Evolutionary conservation across 2,797 vertebrate genomes (phyloP), one percentile per base, ranked within the genome.

Genomic region (Smutsia gigantea): DNA sequence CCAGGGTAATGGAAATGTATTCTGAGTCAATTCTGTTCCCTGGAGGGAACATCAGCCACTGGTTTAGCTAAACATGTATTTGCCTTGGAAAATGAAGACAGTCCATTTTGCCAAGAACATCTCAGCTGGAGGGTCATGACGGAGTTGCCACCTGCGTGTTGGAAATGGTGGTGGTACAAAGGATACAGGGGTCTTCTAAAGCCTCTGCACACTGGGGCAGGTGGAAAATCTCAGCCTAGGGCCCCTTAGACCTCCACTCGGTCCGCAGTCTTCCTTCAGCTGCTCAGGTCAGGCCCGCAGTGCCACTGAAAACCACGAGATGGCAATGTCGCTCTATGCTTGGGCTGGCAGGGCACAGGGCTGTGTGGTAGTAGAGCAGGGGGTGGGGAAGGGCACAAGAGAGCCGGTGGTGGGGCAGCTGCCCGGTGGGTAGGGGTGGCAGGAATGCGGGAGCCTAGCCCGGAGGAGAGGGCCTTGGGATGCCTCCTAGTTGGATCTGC

Each of bases 291-390:
- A 0, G 57, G 27, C 59, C 5, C 19, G 84, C 93, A 96, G 90
- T 90, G 4, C 84, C 84, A 14, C 6, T 0, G 0, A 0, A 0
- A 2, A 55, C 84, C 97, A 85, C 90, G 42, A 92, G 97, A 95
- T 97, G 97, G 95, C 95, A 97, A 25, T 94, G 84, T 93, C 94
- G 92, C 90, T 81, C 97, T 74, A 96, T 25, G 46, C 34, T 31
- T 7, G 31, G 7, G 90, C 63, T 25, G 2, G 9, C 63, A 0
- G 10, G 42, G 34, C 19, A n/a, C 63, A 61, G 96, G 93, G 93
- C 83, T 0, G 93, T 10, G 75, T 23, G 3, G 42, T 11, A 11
- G 92, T 66, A 6, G 57, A 59, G 7, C 19, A 37, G 61, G 68
- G 85, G 77, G 71, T 14, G 17, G 75, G 29, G 79, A 53, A 78